These are phyloP conservation scores for Torymus auratus DNA, from an alignment of 2,888 invertebrate species.

Conservation along the genomic window DNA sequence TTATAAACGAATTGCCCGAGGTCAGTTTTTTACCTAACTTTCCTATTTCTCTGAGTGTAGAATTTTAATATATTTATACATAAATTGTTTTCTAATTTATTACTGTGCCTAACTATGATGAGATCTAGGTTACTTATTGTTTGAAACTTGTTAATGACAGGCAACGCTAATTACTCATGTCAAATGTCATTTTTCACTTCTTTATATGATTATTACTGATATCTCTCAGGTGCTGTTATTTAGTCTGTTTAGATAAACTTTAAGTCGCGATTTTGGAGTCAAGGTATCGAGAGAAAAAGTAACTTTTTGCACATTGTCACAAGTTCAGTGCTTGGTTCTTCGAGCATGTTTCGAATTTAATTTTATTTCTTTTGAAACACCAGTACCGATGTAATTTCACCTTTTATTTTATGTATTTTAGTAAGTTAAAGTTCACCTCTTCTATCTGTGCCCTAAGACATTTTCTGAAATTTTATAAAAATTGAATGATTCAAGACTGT, in stretches of 20 bases:
- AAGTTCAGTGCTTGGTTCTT: constrained; percentile 22
- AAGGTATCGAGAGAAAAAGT: constrained; percentile 41
- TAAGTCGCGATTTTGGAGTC: constrained; percentile 28
- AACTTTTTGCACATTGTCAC: constrained; percentile 14
- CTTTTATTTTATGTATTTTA: constrained; percentile 10
- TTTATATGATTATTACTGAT: constrained; percentile 39
- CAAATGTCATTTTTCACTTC: constrained; percentile 32
- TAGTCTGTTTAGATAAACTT: constrained; percentile 32
- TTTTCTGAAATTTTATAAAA: constrained; percentile 10
- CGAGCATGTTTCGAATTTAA: constrained; percentile 36
- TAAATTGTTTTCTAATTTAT: constrained; percentile 27
- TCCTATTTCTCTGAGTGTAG: constrained; percentile 73
- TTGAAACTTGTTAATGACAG: constrained; percentile 21
- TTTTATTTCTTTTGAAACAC: neutral
- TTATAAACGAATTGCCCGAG: constrained; percentile 64
- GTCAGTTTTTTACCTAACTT: constrained; percentile 76
- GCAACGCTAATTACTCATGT: constrained; percentile 26
- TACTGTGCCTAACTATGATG: constrained; percentile 37
- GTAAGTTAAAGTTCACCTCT: constrained; percentile 24
- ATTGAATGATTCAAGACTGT: too few relatives aligned
- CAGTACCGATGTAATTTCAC: neutral
- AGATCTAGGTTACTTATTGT: constrained; percentile 35
- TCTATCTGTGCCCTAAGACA: neutral
- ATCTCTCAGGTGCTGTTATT: constrained; percentile 43
- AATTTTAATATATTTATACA: constrained; percentile 37